Evolutionary conservation across 1,140 invertebrate species (phyloP).

Genomic region (Sycophaga agraensis): DNA sequence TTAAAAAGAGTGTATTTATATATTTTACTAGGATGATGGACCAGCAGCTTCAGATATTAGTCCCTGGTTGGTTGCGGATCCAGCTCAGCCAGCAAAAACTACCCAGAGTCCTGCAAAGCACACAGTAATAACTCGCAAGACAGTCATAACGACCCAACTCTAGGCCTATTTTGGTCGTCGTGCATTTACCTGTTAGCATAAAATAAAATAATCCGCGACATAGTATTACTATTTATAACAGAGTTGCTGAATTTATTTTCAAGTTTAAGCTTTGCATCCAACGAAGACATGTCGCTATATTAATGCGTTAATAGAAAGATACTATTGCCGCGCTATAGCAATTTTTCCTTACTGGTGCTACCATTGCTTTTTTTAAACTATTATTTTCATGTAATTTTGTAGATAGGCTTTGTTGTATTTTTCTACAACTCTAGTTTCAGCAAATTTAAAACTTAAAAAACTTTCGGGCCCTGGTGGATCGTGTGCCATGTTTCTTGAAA

Average conservation of each 20-base stretch:
- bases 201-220: slow-evolving; percentile 11
- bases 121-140: slow-evolving; percentile 74
- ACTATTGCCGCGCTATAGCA: slow-evolving; percentile 3
- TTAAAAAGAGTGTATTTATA: too few relatives aligned
- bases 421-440: not conserved
- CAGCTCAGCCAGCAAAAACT: slow-evolving; percentile 61
- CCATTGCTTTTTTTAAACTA: slow-evolving; percentile 7
- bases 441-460: slow-evolving; percentile 15
- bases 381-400: slow-evolving; percentile 17
- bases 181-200: slow-evolving; percentile 18
- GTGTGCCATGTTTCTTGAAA: slow-evolving; percentile 30
- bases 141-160: slow-evolving; percentile 81
- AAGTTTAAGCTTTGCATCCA: slow-evolving; percentile 26
- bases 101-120: slow-evolving; percentile 67
- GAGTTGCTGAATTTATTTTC: slow-evolving; percentile 24
- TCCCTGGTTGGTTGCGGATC: slow-evolving; percentile 76
- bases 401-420: slow-evolving; percentile 8
- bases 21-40: slow-evolving; percentile 20
- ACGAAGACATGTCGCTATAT: slow-evolving; percentile 5
- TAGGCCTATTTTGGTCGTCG: slow-evolving; percentile 47
- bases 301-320: not conserved
- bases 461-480: slow-evolving; percentile 19
- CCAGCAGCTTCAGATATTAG: slow-evolving; percentile 64
- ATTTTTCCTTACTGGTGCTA: slow-evolving; percentile 29
- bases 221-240: slow-evolving; percentile 33